Percentiles rank a stretch among this genome's conserved stretches.
Evolutionary conservation across 2,113 vertebrate species (phyloP).

Genomic region (Lepisosteus oculatus): DNA sequence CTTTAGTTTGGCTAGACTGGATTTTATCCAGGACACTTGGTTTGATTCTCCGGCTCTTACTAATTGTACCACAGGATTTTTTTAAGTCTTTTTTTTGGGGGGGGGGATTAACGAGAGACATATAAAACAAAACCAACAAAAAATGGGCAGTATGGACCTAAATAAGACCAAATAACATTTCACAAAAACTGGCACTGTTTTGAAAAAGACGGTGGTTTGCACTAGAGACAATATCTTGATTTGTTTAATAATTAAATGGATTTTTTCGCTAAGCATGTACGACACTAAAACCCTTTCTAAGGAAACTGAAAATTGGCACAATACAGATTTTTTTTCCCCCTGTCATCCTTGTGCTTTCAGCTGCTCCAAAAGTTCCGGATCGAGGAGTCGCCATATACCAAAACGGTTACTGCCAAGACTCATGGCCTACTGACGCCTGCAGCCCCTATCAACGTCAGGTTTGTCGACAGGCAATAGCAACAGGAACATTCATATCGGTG

Average conservation of each 20-base stretch:
- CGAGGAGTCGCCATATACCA: conserved; percentile 61
- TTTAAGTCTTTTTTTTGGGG: too few relatives aligned
- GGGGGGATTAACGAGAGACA: too few relatives aligned
- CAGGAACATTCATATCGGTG: too few relatives aligned
- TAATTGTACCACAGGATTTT: too few relatives aligned
- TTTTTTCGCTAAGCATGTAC: neutral
- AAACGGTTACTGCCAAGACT: conserved; percentile 74
- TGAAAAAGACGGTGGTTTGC: neutral
- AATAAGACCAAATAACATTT: neutral
- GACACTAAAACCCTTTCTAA: neutral
- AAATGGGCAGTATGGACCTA: too few relatives aligned
- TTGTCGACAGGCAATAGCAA: conserved; percentile 66
- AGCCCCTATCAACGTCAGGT: conserved; percentile 71
- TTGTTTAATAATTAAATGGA: neutral
- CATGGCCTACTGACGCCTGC: conserved; percentile 79
- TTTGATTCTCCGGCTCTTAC: too few relatives aligned
- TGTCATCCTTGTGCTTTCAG: conserved; percentile 49
- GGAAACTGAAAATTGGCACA: neutral
- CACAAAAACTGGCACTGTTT: neutral
- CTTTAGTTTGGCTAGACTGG: too few relatives aligned
- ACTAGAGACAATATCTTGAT: neutral
- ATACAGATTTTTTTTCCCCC: neutral
- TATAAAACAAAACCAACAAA: too few relatives aligned
- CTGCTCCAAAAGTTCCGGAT: conserved; percentile 84
- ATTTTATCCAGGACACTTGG: too few relatives aligned